Conservation (phyloP, 2,113 vertebrate species). For the Serinus canaria region DNA sequence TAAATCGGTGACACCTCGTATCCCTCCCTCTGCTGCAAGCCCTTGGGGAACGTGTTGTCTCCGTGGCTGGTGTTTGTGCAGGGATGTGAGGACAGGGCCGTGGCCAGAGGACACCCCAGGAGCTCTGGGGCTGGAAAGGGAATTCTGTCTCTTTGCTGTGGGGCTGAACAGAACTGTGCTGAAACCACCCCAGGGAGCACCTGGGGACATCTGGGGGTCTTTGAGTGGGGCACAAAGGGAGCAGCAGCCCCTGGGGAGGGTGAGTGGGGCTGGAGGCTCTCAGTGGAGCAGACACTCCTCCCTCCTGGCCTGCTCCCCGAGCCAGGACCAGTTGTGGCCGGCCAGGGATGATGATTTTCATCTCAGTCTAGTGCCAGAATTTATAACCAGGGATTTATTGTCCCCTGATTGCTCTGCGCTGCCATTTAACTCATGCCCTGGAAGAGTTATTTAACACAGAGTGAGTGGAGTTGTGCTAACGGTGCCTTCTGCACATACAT, state of each 20-base stretch:
- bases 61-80: rapidly evolving
- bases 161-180: not conserved
- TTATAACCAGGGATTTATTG: constrained; percentile 38
- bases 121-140: not conserved
- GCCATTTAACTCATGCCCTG: constrained; percentile 22
- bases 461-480: not conserved
- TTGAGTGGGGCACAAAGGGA: not conserved
- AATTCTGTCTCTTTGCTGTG: rapidly evolving
- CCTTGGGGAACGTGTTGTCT: rapidly evolving
- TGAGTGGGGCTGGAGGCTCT: not conserved
- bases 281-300: not conserved
- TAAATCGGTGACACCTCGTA: constrained; percentile 13
- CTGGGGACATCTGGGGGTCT: rapidly evolving
- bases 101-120: not conserved
- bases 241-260: not conserved
- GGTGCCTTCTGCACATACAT: not conserved
- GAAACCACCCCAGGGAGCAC: rapidly evolving
- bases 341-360: not conserved
- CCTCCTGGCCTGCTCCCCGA: not conserved
- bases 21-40: not conserved
- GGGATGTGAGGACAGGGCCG: rapidly evolving
- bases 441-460: constrained; percentile 29
- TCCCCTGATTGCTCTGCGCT: constrained; percentile 25
- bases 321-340: not conserved
- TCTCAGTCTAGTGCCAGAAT: not conserved